Evolutionary conservation across 2,888 invertebrate genomes (phyloP).

Genomic region (Hydrotaea cyrtoneurina): DNA sequence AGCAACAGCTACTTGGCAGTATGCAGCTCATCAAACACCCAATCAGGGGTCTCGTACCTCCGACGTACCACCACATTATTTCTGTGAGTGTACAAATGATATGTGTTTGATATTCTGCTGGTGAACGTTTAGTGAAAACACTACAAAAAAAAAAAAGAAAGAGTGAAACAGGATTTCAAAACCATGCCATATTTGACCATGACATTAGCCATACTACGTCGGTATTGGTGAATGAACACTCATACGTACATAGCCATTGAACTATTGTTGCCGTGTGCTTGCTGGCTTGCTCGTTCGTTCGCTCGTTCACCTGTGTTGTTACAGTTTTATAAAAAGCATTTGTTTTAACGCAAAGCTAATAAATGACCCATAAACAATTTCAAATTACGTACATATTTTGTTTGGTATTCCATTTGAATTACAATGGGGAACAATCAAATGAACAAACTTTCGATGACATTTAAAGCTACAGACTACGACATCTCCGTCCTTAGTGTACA

Average conservation of each 20-base stretch:
- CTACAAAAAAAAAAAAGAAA: slow-evolving; percentile 16
- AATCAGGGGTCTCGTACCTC: no score
- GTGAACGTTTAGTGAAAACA: slow-evolving; percentile 42
- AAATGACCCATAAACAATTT: slow-evolving; percentile 43
- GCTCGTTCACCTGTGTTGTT: slow-evolving; percentile 23
- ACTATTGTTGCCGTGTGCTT: slow-evolving; percentile 2
- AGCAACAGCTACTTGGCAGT: no score
- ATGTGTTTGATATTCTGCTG: slow-evolving; percentile 24
- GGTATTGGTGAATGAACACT: neutral
- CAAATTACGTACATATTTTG: slow-evolving; percentile 23
- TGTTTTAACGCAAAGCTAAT: slow-evolving; percentile 29
- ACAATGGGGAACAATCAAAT: slow-evolving; percentile 30
- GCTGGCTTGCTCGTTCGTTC: neutral
- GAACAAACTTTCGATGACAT: neutral
- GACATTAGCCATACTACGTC: slow-evolving; percentile 57
- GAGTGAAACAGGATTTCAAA: slow-evolving; percentile 43
- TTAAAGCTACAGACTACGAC: neutral
- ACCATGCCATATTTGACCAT: slow-evolving; percentile 62
- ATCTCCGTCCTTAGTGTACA: neutral
- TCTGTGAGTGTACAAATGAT: slow-evolving; percentile 23
- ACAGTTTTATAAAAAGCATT: slow-evolving; percentile 8
- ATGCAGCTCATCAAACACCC: no score
- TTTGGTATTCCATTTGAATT: slow-evolving; percentile 46
- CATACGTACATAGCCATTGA: slow-evolving; percentile 1
- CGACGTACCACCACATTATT: neutral